These are phyloP conservation scores for Plagodis dolabraria DNA, from an alignment of 2,888 invertebrate species.

Conservation along the genomic window DNA sequence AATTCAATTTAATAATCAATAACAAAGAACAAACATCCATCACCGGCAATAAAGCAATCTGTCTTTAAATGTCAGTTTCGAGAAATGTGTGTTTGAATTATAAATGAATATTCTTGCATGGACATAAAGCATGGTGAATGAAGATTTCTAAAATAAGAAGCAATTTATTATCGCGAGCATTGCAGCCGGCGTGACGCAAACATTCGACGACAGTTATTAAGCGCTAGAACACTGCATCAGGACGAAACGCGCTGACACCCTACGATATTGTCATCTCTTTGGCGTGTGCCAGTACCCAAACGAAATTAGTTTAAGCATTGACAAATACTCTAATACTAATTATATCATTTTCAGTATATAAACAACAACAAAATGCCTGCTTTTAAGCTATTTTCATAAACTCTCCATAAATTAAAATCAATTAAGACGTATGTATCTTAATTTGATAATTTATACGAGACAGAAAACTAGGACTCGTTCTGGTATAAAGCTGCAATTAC, in stretches of 20 bases:
- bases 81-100: conserved; percentile 66
- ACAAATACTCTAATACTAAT: conserved; percentile 54
- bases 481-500: conserved; percentile 42
- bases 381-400: not conserved
- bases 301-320: conserved; percentile 59
- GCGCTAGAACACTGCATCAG: conserved; percentile 72
- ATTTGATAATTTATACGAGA: conserved; percentile 38
- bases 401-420: conserved; percentile 29
- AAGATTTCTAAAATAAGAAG: conserved; percentile 81
- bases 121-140: conserved; percentile 71
- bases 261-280: conserved; percentile 63
- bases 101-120: conserved; percentile 65
- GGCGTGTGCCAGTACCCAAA: conserved; percentile 58
- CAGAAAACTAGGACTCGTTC: conserved; percentile 25
- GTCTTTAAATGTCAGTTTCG: conserved; percentile 66
- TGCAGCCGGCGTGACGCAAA: conserved; percentile 77
- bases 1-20: conserved; percentile 4
- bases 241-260: conserved; percentile 58
- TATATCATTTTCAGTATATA: conserved; percentile 55
- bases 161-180: conserved; percentile 78
- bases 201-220: conserved; percentile 82
- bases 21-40: conserved; percentile 16
- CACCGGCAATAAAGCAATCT: conserved; percentile 52
- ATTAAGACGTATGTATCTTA: conserved; percentile 32
- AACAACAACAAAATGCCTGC: not conserved